Conservation (phyloP, 2,113 vertebrate genomes). For the Verasper variegatus region DNA sequence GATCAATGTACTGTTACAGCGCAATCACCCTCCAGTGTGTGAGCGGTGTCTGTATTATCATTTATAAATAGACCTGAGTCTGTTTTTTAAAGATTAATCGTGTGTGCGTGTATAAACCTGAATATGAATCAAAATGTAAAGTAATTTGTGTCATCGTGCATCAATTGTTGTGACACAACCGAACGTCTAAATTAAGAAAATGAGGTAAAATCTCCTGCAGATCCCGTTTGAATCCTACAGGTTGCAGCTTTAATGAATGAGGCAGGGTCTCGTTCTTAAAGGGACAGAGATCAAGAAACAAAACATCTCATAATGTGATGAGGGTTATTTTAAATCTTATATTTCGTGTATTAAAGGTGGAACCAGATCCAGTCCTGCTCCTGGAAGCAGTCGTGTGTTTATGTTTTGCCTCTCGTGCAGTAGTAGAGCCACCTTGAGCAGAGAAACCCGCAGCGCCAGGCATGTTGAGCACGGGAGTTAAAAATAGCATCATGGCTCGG, state of each 20-base stretch:
- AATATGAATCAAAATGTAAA: neutral
- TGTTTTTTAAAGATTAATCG: no score
- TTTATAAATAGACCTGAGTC: no score
- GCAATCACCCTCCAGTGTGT: no score
- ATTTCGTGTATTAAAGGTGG: neutral
- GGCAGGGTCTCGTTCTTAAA: conserved; percentile 37
- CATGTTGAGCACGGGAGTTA: conserved; percentile 82
- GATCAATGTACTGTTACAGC: no score
- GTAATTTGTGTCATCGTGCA: neutral
- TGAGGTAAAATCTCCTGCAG: neutral
- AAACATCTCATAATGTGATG: neutral
- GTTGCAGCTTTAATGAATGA: conserved; percentile 63
- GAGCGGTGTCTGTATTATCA: no score
- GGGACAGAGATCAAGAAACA: conserved; percentile 10
- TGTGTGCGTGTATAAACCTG: neutral
- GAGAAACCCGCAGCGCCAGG: conserved; percentile 77
- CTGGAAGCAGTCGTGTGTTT: conserved; percentile 42
- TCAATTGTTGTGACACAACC: no score
- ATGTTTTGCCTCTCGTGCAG: conserved; percentile 48
- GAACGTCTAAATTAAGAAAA: no score
- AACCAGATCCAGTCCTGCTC: neutral
- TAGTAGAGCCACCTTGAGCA: conserved; percentile 66
- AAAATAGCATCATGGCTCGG: conserved; percentile 87
- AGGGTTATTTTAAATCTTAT: neutral
- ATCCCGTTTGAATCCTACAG: conserved; percentile 47